Evolutionary conservation across 2,113 vertebrate genomes (phyloP).

Genomic region (Leucopsar rothschildi): DNA sequence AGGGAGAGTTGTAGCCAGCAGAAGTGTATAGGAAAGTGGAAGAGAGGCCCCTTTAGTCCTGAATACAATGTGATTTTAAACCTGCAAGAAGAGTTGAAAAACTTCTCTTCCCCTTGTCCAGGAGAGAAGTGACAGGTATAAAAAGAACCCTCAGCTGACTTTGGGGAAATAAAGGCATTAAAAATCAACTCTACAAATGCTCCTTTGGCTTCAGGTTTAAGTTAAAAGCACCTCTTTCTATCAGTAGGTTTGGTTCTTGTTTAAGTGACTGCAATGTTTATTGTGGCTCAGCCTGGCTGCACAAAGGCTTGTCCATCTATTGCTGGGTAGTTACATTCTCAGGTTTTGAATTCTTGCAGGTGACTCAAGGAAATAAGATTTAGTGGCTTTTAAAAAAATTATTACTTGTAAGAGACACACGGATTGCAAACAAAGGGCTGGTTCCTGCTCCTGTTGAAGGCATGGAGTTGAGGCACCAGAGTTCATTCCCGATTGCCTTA

Average conservation of each 20-base stretch:
- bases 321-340: neutral
- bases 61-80: neutral
- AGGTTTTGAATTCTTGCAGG: neutral
- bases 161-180: neutral
- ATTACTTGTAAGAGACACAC: neutral
- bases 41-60: neutral
- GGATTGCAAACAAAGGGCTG: neutral
- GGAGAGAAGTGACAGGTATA: neutral
- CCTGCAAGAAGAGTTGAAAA: neutral
- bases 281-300: neutral
- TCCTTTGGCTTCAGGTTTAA: neutral
- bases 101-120: neutral
- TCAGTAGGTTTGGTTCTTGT: neutral
- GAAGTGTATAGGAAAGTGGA: neutral
- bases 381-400: neutral
- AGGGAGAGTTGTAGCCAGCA: neutral
- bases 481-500: neutral
- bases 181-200: neutral
- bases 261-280: neutral
- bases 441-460: neutral
- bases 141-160: neutral
- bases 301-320: neutral
- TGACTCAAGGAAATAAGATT: constrained; percentile 8
- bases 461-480: neutral
- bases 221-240: neutral